phyloP scores from a whole-genome alignment of 2,113 vertebrate genomes.

The Neolamprologus sp. region DNA sequence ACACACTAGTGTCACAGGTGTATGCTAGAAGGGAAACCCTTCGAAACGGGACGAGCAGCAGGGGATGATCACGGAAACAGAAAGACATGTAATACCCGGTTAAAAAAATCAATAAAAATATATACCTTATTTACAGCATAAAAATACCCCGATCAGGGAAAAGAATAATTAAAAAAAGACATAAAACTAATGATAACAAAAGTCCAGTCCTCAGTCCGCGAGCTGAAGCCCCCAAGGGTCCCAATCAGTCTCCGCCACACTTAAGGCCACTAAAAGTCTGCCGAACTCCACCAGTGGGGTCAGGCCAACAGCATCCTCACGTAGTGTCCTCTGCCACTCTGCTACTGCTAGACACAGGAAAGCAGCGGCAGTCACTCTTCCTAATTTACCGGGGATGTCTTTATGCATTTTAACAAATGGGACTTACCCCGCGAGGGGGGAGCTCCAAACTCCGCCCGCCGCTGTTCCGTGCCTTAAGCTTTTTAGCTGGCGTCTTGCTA shows the following conservation, averaged over 20 bases:
- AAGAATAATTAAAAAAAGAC: neutral
- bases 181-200: neutral
- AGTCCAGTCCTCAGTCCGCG: neutral
- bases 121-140: neutral
- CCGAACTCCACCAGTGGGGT: neutral
- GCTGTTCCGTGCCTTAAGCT: fast-evolving
- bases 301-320: neutral
- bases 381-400: neutral
- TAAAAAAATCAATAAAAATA: neutral
- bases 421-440: neutral
- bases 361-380: neutral
- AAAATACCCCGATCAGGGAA: neutral
- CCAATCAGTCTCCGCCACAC: neutral
- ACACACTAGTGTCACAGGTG: slow-evolving; percentile 75
- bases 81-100: neutral
- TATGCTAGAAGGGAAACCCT: neutral
- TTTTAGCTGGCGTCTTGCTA: neutral
- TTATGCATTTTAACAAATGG: neutral
- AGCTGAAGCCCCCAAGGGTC: neutral
- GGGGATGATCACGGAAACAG: neutral
- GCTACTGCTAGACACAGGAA: neutral
- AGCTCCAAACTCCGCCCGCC: fast-evolving
- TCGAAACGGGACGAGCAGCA: neutral
- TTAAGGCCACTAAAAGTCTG: neutral
- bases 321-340: neutral